Evolutionary conservation across 1,140 invertebrate species (phyloP).

Genomic region (Drosophila simulans): DNA sequence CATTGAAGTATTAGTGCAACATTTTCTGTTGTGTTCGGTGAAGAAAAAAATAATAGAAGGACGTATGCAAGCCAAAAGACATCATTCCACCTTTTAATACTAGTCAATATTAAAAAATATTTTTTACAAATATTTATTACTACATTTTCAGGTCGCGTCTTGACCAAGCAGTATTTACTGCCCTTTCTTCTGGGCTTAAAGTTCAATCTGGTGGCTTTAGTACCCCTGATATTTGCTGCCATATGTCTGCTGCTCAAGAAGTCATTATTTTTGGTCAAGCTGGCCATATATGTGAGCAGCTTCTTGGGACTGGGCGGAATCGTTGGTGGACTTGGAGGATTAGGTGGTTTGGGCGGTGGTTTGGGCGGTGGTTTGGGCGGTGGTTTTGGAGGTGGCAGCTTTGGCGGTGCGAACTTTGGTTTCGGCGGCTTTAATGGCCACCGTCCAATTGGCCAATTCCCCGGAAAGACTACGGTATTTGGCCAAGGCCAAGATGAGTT

Average conservation of each 20-base stretch:
- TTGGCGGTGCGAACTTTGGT: slow-evolving; percentile 47
- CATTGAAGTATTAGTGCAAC: too few species aligned
- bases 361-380: slow-evolving; percentile 40
- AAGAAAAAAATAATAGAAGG: too few species aligned
- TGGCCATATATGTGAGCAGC: slow-evolving; percentile 89
- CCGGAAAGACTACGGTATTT: slow-evolving; percentile 62
- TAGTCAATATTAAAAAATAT: too few species aligned
- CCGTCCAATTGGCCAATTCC: slow-evolving; percentile 61
- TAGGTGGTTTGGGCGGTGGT: slow-evolving; percentile 28
- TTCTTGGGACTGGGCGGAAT: slow-evolving; percentile 87
- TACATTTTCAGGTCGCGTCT: slow-evolving; percentile 87
- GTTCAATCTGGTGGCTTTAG: slow-evolving; percentile 89
- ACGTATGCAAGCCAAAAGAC: too few species aligned
- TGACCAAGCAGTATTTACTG: slow-evolving; percentile 88
- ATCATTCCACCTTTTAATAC: too few species aligned
- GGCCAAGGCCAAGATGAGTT: slow-evolving; percentile 58
- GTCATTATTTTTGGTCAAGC: slow-evolving; percentile 89
- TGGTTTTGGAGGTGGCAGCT: slow-evolving; percentile 39
- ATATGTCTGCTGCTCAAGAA: slow-evolving; percentile 90
- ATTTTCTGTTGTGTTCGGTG: too few species aligned
- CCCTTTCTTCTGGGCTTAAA: slow-evolving; percentile 91
- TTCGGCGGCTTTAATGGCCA: slow-evolving; percentile 42
- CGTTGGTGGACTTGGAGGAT: slow-evolving; percentile 71
- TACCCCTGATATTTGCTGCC: slow-evolving; percentile 89
- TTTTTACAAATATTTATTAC: not conserved